phyloP scores from a whole-genome alignment of 2,113 vertebrate genomes.

The Pachycephala philippinensis region DNA sequence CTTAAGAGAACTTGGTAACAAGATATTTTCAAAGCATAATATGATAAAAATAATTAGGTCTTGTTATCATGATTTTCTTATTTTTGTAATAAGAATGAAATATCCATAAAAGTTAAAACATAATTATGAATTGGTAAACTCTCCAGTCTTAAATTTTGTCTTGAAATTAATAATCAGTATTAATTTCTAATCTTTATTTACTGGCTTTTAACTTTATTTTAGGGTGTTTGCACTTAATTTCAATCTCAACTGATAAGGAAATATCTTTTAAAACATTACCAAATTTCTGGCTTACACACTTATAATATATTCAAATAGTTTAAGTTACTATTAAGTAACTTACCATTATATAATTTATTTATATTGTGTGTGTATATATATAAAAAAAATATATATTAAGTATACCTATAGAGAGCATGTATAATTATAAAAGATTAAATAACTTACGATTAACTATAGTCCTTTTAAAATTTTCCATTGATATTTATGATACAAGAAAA shows the following conservation, averaged over 20 bases:
- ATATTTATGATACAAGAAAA: neutral
- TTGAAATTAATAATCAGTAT: neutral
- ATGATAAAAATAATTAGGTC: neutral
- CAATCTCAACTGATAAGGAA: neutral
- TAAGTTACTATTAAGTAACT: neutral
- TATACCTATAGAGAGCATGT: neutral
- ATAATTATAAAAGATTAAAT: neutral
- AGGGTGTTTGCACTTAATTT: neutral
- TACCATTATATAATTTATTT: neutral
- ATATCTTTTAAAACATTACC: neutral
- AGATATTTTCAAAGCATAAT: neutral
- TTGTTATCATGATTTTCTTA: neutral
- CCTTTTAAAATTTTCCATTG: neutral
- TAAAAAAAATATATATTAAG: neutral
- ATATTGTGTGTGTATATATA: neutral
- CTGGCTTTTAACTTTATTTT: neutral
- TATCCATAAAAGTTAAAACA: neutral
- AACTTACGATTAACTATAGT: neutral
- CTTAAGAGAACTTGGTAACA: neutral
- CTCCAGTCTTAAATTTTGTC: neutral
- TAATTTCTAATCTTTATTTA: neutral
- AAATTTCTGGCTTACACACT: neutral
- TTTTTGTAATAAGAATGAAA: neutral
- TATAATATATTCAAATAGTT: neutral
- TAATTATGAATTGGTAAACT: neutral